A percentile compares a stretch with the other conserved stretches of the same genome.
These are phyloP conservation scores for Bombus turneri DNA, from an alignment of 1,140 invertebrate genomes.

Conservation along the genomic window DNA sequence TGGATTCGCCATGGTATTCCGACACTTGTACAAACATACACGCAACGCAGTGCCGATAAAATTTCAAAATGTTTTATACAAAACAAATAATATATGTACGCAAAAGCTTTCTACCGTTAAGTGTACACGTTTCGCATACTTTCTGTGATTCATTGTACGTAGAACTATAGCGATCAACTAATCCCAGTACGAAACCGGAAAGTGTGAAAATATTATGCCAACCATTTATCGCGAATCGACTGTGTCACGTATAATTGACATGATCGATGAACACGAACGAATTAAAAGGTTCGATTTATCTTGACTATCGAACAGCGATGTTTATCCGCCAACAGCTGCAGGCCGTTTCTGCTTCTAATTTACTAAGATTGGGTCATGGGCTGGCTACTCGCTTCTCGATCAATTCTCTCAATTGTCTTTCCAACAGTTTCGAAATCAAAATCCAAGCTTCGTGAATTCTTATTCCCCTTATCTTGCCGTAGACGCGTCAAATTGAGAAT, in stretches of 20 bases:
- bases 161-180: neutral
- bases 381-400: neutral
- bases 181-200: neutral
- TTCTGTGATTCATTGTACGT: neutral
- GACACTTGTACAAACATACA: too few species aligned
- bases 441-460: neutral
- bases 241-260: conserved; percentile 57
- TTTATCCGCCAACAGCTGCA: conserved; percentile 59
- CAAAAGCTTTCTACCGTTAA: too few species aligned
- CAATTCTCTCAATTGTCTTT: conserved; percentile 14
- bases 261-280: conserved; percentile 56
- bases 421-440: neutral
- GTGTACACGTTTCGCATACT: too few species aligned
- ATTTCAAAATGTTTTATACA: too few species aligned
- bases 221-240: conserved; percentile 50
- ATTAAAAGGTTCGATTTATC: conserved; percentile 54
- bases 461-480: neutral
- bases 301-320: conserved; percentile 55
- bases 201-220: conserved; percentile 14
- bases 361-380: conserved; percentile 27
- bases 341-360: conserved; percentile 43
- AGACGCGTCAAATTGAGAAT: neutral
- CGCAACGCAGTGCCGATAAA: too few species aligned
- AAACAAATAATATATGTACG: too few species aligned
- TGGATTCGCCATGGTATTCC: too few species aligned